These are phyloP conservation scores for Minunthozetes semirufus DNA, from an alignment of 2,888 invertebrate genomes.

Conservation along the genomic window DNA sequence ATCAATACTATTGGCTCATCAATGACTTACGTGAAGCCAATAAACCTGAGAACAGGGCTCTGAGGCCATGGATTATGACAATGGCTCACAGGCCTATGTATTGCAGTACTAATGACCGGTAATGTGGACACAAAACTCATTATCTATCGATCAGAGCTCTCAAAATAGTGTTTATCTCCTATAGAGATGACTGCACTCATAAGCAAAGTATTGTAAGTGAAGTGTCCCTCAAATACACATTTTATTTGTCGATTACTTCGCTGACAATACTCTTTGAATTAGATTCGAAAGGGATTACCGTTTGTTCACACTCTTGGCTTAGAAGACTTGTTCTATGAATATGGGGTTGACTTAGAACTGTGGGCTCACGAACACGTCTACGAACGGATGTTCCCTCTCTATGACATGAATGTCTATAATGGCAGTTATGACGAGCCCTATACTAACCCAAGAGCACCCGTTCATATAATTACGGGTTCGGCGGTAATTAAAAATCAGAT, in stretches of 20 bases:
- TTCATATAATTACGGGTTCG: conserved; percentile 75
- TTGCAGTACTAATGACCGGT: conserved; percentile 58
- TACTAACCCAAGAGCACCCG: conserved; percentile 69
- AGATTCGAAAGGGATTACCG: conserved; percentile 41
- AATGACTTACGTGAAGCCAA: conserved; percentile 70
- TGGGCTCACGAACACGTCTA: conserved; percentile 99
- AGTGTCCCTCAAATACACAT: neutral
- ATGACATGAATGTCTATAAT: conserved; percentile 58
- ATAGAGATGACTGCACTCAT: conserved; percentile 67
- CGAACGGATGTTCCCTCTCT: conserved; percentile 90
- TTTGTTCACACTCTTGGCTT: conserved; percentile 50
- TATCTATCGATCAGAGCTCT: neutral
- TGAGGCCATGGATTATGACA: conserved; percentile 72
- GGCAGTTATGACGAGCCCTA: conserved; percentile 50
- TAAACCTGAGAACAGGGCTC: conserved; percentile 62
- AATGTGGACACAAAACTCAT: conserved; percentile 45
- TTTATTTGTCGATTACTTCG: no score
- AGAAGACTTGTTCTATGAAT: conserved; percentile 74
- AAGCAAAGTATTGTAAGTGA: conserved; percentile 34
- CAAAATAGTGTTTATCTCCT: conserved; percentile 50
- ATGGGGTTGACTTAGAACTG: conserved; percentile 84
- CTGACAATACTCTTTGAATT: no score
- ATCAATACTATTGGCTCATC: conserved; percentile 78
- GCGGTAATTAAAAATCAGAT: conserved; percentile 32
- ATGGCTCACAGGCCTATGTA: conserved; percentile 86